These are phyloP conservation scores for Anser brachyrhynchus DNA, from an alignment of 2,113 vertebrate species.

Conservation along the genomic window DNA sequence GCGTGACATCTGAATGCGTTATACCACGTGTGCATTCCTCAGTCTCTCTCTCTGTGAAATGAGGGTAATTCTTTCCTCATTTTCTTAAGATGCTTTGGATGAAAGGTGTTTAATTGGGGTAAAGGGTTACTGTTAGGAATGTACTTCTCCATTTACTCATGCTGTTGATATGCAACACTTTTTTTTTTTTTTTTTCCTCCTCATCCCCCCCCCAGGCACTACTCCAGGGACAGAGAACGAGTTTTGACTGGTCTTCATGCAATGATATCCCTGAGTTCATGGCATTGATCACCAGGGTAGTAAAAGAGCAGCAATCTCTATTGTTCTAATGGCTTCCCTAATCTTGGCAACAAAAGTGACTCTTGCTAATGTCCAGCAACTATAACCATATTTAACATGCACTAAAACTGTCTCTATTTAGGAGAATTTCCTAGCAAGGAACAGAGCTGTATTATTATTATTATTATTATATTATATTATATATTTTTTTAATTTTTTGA, in stretches of 20 bases:
- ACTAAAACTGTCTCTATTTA: not conserved
- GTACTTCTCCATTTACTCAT: not conserved
- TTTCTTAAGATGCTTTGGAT: not conserved
- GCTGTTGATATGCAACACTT: not conserved
- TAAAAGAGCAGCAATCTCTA: not conserved
- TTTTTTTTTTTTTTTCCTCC: not conserved
- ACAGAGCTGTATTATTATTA: not conserved
- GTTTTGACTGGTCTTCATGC: not conserved
- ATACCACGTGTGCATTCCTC: not conserved
- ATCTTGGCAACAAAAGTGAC: not conserved
- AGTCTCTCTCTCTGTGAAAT: not conserved
- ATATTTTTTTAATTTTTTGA: too few species aligned
- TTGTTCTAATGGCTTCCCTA: not conserved
- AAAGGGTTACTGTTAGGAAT: not conserved
- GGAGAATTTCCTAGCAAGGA: not conserved
- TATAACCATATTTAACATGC: not conserved
- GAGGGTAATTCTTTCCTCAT: not conserved
- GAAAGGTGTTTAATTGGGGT: conserved; percentile 18
- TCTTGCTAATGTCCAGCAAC: not conserved
- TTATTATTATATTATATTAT: too few species aligned
- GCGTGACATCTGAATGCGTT: not conserved
- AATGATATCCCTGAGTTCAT: not conserved
- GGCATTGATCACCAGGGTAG: not conserved
- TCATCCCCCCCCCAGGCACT: not conserved
- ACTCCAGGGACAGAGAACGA: not conserved